phyloP scores from a whole-genome alignment of 2,797 vertebrate species.

The Fistularia tabacaria region DNA sequence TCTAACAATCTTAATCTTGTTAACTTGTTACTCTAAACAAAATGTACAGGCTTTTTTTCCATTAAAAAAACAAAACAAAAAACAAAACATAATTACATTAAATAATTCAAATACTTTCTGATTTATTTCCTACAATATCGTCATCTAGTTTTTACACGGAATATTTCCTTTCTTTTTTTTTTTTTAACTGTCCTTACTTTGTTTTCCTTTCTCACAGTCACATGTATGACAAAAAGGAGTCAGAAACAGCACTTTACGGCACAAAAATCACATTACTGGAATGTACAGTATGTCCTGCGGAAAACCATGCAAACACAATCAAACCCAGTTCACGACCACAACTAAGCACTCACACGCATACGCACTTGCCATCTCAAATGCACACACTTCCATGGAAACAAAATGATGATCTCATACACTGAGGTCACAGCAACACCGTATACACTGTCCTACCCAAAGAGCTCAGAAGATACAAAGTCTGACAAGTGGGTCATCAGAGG shows the following conservation, averaged over 20 bases:
- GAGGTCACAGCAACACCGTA: slow-evolving; percentile 55
- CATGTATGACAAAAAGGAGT: slow-evolving; percentile 61
- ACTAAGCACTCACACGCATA: no score
- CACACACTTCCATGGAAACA: neutral
- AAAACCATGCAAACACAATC: slow-evolving; percentile 56
- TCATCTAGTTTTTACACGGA: slow-evolving; percentile 29
- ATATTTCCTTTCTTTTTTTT: slow-evolving; percentile 23
- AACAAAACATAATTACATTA: slow-evolving; percentile 48
- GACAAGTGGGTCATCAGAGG: slow-evolving; percentile 43
- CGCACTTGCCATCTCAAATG: slow-evolving; percentile 4
- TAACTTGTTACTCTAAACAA: slow-evolving; percentile 40
- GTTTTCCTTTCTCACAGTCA: slow-evolving; percentile 60
- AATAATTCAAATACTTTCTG: slow-evolving; percentile 36
- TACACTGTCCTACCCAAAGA: slow-evolving; percentile 59
- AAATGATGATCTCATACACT: slow-evolving; percentile 34
- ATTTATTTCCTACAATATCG: neutral
- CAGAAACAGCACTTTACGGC: slow-evolving; percentile 73
- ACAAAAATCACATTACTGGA: slow-evolving; percentile 71
- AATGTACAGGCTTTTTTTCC: slow-evolving; percentile 36
- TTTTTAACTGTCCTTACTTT: slow-evolving; percentile 38
- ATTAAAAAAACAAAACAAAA: slow-evolving; percentile 33
- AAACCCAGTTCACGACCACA: no score
- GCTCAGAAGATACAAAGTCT: slow-evolving; percentile 56
- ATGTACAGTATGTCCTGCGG: slow-evolving; percentile 66
- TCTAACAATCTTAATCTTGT: slow-evolving; percentile 36